phyloP scores from a whole-genome alignment of 1,140 invertebrate species.

The Thrips palmi region DNA sequence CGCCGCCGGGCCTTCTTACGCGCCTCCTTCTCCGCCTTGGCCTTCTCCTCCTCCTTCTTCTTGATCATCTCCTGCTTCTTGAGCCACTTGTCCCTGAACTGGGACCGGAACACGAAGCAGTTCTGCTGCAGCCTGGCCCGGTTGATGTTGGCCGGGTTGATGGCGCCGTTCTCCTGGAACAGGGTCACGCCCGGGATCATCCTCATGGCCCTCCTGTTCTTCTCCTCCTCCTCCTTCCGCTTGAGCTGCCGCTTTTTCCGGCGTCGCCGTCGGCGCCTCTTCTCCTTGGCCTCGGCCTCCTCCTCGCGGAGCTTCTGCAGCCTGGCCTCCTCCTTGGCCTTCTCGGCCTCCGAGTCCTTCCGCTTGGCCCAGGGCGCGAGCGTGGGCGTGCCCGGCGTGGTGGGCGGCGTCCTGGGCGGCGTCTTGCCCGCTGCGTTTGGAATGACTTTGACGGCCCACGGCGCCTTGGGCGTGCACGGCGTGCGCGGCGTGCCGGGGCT shows the following conservation, averaged over 20 bases:
- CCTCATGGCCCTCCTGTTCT: slow-evolving; percentile 12
- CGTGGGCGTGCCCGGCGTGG: too few species aligned
- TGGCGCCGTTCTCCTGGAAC: background rate
- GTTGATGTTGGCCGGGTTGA: background rate
- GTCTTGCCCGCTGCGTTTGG: too few species aligned
- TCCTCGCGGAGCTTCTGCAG: too few species aligned
- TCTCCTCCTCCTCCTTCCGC: slow-evolving; percentile 9
- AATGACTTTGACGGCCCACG: too few species aligned
- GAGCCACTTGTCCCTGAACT: slow-evolving; percentile 14
- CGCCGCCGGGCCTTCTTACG: too few species aligned
- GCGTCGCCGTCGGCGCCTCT: background rate
- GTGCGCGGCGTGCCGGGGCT: too few species aligned
- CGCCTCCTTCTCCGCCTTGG: slow-evolving; percentile 9
- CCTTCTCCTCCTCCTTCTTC: slow-evolving; percentile 5
- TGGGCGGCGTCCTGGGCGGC: too few species aligned
- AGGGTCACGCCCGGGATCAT: slow-evolving; percentile 7
- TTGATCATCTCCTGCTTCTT: slow-evolving; percentile 17
- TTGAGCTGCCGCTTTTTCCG: slow-evolving; percentile 7
- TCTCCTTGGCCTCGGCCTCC: slow-evolving; percentile 19
- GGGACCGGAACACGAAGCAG: background rate
- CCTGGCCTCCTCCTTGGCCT: too few species aligned
- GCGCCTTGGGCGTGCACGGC: too few species aligned
- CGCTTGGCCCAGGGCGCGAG: too few species aligned
- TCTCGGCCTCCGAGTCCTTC: too few species aligned
- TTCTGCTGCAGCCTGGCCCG: background rate